Conservation (phyloP, 2,888 invertebrate genomes). For the Drosophila flavopinicola region DNA sequence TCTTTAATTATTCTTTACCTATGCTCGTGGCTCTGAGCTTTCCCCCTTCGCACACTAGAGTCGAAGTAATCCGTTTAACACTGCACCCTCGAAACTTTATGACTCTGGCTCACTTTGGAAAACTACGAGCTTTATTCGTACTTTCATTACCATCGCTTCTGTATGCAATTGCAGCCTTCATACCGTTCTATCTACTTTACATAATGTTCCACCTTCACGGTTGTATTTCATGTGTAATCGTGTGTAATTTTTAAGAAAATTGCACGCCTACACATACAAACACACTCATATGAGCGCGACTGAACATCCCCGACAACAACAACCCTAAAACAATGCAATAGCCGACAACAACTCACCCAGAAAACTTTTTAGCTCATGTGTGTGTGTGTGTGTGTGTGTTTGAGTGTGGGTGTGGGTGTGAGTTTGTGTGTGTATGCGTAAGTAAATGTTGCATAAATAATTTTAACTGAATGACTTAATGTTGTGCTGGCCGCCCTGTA, state of each 20-base stretch:
- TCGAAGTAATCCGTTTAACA: slow-evolving; percentile 31
- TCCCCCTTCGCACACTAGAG: background rate
- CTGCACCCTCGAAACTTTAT: slow-evolving; percentile 23
- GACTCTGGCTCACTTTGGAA: slow-evolving; percentile 15
- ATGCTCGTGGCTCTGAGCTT: background rate
- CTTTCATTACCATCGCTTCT: slow-evolving; percentile 37
- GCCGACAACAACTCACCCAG: slow-evolving; percentile 30
- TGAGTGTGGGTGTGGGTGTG: slow-evolving; percentile 12
- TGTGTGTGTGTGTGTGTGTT: slow-evolving; percentile 15
- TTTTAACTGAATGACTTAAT: slow-evolving; percentile 81
- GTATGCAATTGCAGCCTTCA: slow-evolving; percentile 4
- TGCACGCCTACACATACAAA: slow-evolving; percentile 66
- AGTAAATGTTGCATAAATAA: slow-evolving; percentile 81
- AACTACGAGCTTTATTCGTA: slow-evolving; percentile 12
- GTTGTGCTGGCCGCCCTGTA: slow-evolving; percentile 39
- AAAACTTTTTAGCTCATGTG: slow-evolving; percentile 57
- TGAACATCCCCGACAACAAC: slow-evolving; percentile 54
- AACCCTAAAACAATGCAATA: slow-evolving; percentile 73
- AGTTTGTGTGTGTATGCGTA: slow-evolving; percentile 58
- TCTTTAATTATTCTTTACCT: background rate
- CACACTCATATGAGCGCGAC: slow-evolving; percentile 10
- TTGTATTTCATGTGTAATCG: slow-evolving; percentile 80
- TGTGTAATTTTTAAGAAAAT: slow-evolving; percentile 82
- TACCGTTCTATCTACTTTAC: slow-evolving; percentile 24
- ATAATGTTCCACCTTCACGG: slow-evolving; percentile 51